phyloP scores from a whole-genome alignment of 2,888 invertebrate species.

The Hypsopygia costalis region DNA sequence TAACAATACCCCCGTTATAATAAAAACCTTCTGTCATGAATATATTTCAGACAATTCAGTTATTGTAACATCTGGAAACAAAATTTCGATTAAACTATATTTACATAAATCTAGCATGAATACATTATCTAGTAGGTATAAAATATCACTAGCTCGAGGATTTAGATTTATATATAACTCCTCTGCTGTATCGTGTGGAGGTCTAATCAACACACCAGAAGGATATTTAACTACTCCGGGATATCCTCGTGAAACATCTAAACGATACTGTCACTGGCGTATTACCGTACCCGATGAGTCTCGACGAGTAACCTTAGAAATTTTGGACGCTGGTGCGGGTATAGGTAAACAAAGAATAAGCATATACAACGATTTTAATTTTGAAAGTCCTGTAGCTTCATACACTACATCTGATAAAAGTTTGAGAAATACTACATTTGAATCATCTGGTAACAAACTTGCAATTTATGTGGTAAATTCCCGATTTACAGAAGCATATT shows the following conservation, averaged over 20 bases:
- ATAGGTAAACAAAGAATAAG: slow-evolving; percentile 37
- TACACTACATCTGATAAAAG: slow-evolving; percentile 36
- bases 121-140: slow-evolving; percentile 77
- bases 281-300: slow-evolving; percentile 50
- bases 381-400: slow-evolving; percentile 53
- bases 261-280: slow-evolving; percentile 57
- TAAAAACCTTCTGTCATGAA: slow-evolving; percentile 46
- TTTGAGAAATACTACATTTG: slow-evolving; percentile 42
- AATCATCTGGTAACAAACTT: slow-evolving; percentile 84
- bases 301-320: slow-evolving; percentile 69
- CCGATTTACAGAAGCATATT: slow-evolving; percentile 61
- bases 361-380: slow-evolving; percentile 79
- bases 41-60: slow-evolving; percentile 20
- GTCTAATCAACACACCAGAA: slow-evolving; percentile 76
- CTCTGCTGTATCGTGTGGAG: slow-evolving; percentile 83
- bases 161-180: slow-evolving; percentile 83
- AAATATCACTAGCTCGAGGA: slow-evolving; percentile 58
- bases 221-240: slow-evolving; percentile 87
- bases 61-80: slow-evolving; percentile 53
- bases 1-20: slow-evolving; percentile 39
- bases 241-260: slow-evolving; percentile 78
- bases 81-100: slow-evolving; percentile 47
- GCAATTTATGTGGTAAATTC: slow-evolving; percentile 79
- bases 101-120: slow-evolving; percentile 49
- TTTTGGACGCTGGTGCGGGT: slow-evolving; percentile 69